Evolutionary conservation across 2,797 vertebrate genomes (phyloP).

Genomic region (Labeo calbasu): DNA sequence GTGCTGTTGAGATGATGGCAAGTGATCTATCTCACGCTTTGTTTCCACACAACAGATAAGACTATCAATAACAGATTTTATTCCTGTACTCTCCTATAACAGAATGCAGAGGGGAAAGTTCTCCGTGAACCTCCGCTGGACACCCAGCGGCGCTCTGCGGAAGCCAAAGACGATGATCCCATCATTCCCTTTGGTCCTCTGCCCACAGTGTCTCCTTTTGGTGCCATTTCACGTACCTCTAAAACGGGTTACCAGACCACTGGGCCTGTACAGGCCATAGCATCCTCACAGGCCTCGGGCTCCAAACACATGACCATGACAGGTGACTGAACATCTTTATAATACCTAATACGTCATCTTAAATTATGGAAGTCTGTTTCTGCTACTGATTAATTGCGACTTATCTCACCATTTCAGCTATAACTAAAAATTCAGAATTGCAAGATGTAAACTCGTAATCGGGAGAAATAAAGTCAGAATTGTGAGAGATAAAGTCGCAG

Average conservation of each 20-base stretch:
- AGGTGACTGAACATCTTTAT: constrained; percentile 61
- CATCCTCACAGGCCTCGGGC: constrained; percentile 78
- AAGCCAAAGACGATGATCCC: constrained; percentile 93
- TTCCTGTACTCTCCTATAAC: constrained; percentile 25
- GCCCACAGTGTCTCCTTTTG: constrained; percentile 96
- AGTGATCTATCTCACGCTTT: constrained; percentile 49
- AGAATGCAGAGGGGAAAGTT: constrained; percentile 92
- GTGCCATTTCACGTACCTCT: constrained; percentile 96
- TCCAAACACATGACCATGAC: constrained; percentile 79
- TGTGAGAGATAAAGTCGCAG: too few species aligned
- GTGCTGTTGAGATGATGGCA: constrained; percentile 93
- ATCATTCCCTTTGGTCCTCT: constrained; percentile 97
- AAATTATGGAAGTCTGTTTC: too few species aligned
- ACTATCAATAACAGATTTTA: background rate
- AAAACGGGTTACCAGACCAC: constrained; percentile 94
- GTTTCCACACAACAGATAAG: background rate
- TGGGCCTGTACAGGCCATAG: constrained; percentile 89
- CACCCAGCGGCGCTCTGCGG: constrained; percentile 87
- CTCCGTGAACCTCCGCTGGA: constrained; percentile 89
- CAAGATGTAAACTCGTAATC: too few species aligned
- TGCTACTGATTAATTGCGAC: too few species aligned
- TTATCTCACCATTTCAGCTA: too few species aligned
- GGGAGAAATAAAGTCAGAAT: too few species aligned
- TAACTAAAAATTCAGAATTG: too few species aligned
- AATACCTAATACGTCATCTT: background rate